phyloP scores from a whole-genome alignment of 2,113 vertebrate species.

The Malurus cyaneus region DNA sequence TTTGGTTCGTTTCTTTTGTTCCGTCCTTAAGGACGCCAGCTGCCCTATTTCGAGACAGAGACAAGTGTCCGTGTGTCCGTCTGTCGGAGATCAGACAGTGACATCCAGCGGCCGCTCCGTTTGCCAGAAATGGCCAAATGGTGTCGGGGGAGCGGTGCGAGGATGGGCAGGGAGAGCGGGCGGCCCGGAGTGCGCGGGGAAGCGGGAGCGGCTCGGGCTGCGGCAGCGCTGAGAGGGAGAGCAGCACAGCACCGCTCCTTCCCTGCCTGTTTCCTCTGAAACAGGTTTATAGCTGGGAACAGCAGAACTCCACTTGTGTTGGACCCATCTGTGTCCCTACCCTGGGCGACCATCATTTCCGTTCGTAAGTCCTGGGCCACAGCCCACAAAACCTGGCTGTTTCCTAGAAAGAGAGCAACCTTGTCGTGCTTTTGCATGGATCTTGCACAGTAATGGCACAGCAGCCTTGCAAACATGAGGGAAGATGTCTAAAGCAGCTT shows the following conservation, averaged over 20 bases:
- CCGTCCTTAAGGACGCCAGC: neutral
- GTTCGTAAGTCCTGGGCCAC: too few relatives aligned
- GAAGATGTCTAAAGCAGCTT: neutral
- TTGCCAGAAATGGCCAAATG: neutral
- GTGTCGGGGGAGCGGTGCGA: rapidly evolving
- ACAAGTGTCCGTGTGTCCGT: neutral
- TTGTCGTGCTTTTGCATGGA: neutral
- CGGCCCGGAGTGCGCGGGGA: neutral
- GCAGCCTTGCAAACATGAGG: neutral
- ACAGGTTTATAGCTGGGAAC: too few relatives aligned
- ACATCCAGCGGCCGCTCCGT: conserved; percentile 26
- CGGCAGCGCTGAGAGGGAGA: rapidly evolving
- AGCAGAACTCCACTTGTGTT: neutral
- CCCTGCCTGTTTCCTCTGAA: neutral
- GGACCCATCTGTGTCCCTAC: neutral
- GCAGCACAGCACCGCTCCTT: neutral
- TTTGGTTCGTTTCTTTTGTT: neutral
- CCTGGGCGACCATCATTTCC: neutral
- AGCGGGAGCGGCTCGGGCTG: neutral
- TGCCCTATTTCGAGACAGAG: neutral
- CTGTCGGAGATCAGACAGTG: conserved; percentile 9
- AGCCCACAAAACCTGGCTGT: neutral
- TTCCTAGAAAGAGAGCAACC: rapidly evolving
- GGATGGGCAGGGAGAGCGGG: rapidly evolving
- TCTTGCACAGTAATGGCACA: neutral